Evolutionary conservation across 2,888 invertebrate species (phyloP).

Genomic region (Dynastes maya): DNA sequence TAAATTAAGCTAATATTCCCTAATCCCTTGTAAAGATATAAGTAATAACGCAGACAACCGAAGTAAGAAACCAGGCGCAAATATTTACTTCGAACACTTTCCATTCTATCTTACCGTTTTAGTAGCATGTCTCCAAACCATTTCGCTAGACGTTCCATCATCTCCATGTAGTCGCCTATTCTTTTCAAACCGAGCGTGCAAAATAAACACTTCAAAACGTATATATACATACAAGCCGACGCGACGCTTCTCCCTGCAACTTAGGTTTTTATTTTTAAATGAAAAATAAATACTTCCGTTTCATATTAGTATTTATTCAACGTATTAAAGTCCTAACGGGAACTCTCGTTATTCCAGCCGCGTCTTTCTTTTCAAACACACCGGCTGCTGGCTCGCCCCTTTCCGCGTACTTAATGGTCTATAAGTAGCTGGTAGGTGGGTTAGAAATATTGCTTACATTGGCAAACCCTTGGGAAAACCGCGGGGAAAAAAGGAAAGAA

Average conservation of each 20-base stretch:
- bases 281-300: constrained; percentile 22
- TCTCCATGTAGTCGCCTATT: neutral
- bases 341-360: neutral
- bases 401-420: neutral
- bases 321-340: constrained; percentile 11
- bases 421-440: no score
- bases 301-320: constrained; percentile 16
- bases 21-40: no score
- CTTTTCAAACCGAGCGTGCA: constrained; percentile 3
- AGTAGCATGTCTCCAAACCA: no score
- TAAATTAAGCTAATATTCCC: no score
- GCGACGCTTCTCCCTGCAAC: neutral
- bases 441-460: no score
- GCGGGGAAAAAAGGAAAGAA: no score
- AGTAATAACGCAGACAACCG: no score
- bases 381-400: neutral
- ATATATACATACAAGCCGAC: neutral
- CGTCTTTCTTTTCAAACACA: neutral
- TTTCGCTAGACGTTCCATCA: no score
- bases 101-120: no score
- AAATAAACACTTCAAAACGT: constrained; percentile 10
- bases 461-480: no score
- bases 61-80: no score
- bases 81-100: no score
- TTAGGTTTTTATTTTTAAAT: constrained; percentile 26